Evolutionary conservation across 2,888 invertebrate species (phyloP).

Genomic region (Andrena marginata): DNA sequence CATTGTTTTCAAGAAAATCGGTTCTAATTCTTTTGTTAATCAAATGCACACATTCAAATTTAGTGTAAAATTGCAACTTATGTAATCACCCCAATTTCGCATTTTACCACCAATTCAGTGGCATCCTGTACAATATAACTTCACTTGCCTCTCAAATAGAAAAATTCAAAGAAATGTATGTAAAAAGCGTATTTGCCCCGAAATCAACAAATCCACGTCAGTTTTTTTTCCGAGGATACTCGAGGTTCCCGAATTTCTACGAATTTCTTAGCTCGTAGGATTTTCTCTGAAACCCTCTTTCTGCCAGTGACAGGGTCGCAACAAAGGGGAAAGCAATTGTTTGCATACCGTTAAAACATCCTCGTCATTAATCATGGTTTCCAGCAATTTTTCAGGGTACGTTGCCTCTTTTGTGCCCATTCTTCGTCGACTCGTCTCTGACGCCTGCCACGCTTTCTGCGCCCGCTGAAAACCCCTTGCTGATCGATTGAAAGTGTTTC

Average conservation of each 20-base stretch:
- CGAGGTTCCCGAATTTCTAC: not conserved
- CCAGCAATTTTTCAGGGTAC: not conserved
- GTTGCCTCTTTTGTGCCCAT: not conserved
- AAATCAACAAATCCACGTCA: not conserved
- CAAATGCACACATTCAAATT: too few species aligned
- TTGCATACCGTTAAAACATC: not conserved
- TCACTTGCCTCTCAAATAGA: too few species aligned
- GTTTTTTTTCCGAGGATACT: not conserved
- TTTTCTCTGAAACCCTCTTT: not conserved
- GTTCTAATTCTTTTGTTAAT: too few species aligned
- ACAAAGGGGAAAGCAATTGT: not conserved
- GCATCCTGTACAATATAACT: too few species aligned
- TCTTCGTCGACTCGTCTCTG: not conserved
- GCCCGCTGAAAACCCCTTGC: not conserved
- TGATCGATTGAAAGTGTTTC: constrained; percentile 8
- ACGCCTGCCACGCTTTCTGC: not conserved
- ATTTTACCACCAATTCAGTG: too few species aligned
- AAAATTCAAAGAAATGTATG: too few species aligned
- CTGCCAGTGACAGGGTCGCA: not conserved
- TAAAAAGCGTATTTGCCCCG: too few species aligned
- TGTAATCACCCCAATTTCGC: too few species aligned
- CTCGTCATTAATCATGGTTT: constrained; percentile 1
- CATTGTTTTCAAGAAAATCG: too few species aligned
- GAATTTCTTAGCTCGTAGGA: not conserved
- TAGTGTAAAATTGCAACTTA: too few species aligned